Evolutionary conservation across 2,113 vertebrate species (phyloP), one percentile per base, ranked within the genome.

Genomic region (Chamaea fasciata): DNA sequence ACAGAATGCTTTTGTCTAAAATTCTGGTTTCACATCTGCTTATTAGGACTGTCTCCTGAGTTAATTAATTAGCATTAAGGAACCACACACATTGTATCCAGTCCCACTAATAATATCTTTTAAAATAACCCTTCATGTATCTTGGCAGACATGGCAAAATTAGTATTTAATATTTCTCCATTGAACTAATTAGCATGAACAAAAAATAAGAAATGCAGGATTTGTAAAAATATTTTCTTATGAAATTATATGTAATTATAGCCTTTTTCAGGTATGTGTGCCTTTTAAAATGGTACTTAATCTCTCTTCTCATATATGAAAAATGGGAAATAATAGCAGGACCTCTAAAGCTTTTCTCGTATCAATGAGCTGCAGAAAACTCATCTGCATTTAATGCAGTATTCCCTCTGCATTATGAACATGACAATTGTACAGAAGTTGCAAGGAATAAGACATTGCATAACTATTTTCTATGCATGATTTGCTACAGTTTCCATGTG

Each of bases 221-320:
- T 95, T 95, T 94, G 93, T 95, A 91, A 92, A 95, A 97, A 95
- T 95, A 96, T 95, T 96, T 96, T 92, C 94, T 92, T 55, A 83
- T 13, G 13, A 92, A 95, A 91, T 87, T 67, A 69, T 77, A 86
- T 17, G 44, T 96, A 94, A 95, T 95, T 94, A 89, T 11, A 95
- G 84, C 35, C 67, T 91, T 95, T 91, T 95, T 59, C 91, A 91
- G 33, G 24, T 70, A 74, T 63, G 55, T 52, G 75, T 90, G 83
- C 55, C 46, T 94, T 92, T 90, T 93, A 87, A 91, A 91, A 85
- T 33, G 11, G 70, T 83, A 88, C 30, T 91, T 95, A 83, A 95
- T 55, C 78, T 85, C 60, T 75, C 27, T 67, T 79, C 71, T 75
- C 50, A 64, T 68, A 57, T 46, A 55, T 31, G 50, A 89, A 95